Percentiles rank a stretch among this genome's conserved stretches.
These are phyloP conservation scores for Brachionus asplanchnoidis DNA, from an alignment of 1,140 invertebrate genomes.

Conservation along the genomic window DNA sequence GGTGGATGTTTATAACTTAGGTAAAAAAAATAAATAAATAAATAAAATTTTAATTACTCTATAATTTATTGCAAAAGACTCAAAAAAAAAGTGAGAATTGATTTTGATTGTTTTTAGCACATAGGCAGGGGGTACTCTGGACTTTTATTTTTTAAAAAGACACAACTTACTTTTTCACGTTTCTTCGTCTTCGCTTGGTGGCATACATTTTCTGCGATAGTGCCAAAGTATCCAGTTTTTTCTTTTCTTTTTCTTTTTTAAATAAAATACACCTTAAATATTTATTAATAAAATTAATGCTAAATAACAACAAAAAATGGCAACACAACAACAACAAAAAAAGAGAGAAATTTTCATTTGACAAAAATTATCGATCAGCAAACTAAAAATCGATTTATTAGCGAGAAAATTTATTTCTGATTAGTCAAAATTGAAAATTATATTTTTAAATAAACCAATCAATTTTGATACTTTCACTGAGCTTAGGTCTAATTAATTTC, in stretches of 20 bases:
- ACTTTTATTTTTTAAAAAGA: too few relatives aligned
- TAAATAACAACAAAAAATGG: not conserved
- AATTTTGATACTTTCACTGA: not conserved
- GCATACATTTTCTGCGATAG: constrained; percentile 67
- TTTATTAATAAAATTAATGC: too few relatives aligned
- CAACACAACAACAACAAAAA: not conserved
- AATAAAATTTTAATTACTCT: not conserved
- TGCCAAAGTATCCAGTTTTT: constrained; percentile 3
- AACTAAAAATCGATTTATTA: constrained; percentile 33
- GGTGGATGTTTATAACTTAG: constrained; percentile 81
- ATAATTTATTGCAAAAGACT: not conserved
- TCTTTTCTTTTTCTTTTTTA: not conserved
- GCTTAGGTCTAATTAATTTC: not conserved
- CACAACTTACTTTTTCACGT: constrained; percentile 77
- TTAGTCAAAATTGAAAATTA: not conserved
- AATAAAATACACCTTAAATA: too few relatives aligned
- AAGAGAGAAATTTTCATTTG: not conserved
- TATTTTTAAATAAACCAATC: constrained; percentile 18
- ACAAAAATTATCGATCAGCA: constrained; percentile 18
- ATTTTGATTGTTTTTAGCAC: constrained; percentile 1
- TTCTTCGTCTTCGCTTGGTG: constrained; percentile 80
- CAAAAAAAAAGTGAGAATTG: not conserved
- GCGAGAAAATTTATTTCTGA: not conserved
- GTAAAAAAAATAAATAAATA: constrained; percentile 49
- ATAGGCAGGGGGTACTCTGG: not conserved